phyloP scores from a whole-genome alignment of 1,140 invertebrate genomes.

The Uloborus diversus region DNA sequence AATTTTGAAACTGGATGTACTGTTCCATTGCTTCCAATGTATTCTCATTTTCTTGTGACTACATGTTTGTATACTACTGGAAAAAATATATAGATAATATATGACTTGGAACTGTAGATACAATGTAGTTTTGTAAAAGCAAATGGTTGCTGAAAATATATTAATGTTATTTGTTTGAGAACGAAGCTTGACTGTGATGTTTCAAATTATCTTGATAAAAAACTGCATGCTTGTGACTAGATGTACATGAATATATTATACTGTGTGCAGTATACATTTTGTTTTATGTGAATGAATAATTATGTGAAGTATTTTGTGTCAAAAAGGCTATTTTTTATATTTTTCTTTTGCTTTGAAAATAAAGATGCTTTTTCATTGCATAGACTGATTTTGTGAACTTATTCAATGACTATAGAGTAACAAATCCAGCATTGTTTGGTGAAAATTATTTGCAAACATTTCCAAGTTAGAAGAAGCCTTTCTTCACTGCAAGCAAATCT shows the following conservation, averaged over 20 bases:
- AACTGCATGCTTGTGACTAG: slow-evolving; percentile 29
- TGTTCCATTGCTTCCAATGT: too few species aligned
- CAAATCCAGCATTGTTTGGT: too few species aligned
- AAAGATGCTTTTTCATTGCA: slow-evolving; percentile 23
- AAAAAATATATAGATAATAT: neutral
- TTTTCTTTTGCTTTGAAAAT: slow-evolving; percentile 42
- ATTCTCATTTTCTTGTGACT: too few species aligned
- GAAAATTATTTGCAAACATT: too few species aligned
- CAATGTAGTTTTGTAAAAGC: neutral
- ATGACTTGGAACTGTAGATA: neutral
- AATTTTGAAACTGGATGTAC: too few species aligned
- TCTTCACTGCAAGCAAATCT: too few species aligned
- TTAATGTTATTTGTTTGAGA: slow-evolving; percentile 11
- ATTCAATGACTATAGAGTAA: too few species aligned
- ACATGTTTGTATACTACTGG: too few species aligned
- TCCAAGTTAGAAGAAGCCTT: too few species aligned
- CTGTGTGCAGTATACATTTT: too few species aligned
- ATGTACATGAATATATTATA: neutral
- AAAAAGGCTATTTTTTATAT: slow-evolving; percentile 51
- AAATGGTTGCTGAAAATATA: too few species aligned
- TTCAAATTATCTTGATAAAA: slow-evolving; percentile 16
- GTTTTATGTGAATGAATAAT: neutral
- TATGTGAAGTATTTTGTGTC: slow-evolving; percentile 26
- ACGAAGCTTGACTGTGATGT: slow-evolving; percentile 48
- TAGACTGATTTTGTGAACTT: too few species aligned